These are phyloP conservation scores for Solenopsis invicta DNA, from an alignment of 1,140 invertebrate genomes.

Conservation along the genomic window DNA sequence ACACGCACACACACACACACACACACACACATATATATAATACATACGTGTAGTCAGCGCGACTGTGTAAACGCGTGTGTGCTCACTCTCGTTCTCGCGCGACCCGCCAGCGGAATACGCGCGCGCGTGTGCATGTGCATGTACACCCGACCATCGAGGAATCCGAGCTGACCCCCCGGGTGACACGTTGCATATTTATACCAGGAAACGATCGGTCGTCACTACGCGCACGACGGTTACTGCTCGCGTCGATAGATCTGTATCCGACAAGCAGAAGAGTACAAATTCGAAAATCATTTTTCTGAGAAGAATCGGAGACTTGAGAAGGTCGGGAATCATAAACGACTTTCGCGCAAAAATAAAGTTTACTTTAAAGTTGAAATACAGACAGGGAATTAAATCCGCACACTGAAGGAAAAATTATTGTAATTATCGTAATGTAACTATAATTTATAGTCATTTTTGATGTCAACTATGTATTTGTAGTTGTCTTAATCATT, in stretches of 20 bases:
- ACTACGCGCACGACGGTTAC: constrained; percentile 50
- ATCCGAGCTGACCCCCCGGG: constrained; percentile 75
- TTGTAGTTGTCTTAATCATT: too few relatives aligned
- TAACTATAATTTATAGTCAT: too few relatives aligned
- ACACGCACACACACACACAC: constrained; percentile 50
- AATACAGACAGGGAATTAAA: not conserved
- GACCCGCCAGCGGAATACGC: constrained; percentile 42
- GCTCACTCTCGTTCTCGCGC: constrained; percentile 37
- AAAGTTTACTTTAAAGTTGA: not conserved
- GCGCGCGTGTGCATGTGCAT: constrained; percentile 45
- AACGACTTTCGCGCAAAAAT: not conserved
- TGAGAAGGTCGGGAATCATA: not conserved
- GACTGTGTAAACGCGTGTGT: constrained; percentile 43
- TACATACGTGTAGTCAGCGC: constrained; percentile 13
- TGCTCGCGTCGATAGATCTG: constrained; percentile 44
- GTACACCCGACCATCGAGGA: constrained; percentile 68
- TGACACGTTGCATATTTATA: constrained; percentile 77
- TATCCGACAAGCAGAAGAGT: constrained; percentile 15
- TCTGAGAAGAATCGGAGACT: not conserved
- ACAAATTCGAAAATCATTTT: constrained; percentile 14
- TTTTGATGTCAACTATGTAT: too few relatives aligned
- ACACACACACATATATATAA: too few relatives aligned
- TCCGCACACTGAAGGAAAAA: too few relatives aligned
- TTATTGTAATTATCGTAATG: too few relatives aligned
- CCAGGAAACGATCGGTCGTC: constrained; percentile 74